A percentile compares a stretch with the other conserved stretches of the same genome.
Evolutionary conservation across 2,113 vertebrate species (phyloP).

Genomic region (Poeciliopsis prolifica): DNA sequence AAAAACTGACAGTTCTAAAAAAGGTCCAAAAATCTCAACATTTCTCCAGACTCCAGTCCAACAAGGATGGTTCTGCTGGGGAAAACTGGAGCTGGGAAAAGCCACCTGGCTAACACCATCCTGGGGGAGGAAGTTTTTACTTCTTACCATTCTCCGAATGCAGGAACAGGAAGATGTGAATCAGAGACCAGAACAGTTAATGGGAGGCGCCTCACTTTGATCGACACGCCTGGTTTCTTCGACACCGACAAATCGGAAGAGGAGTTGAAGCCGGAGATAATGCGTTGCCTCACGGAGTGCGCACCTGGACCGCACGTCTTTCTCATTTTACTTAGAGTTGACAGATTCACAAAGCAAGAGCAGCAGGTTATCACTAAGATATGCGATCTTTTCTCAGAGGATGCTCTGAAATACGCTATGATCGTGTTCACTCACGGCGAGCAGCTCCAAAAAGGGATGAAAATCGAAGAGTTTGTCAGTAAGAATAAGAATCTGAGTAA

Average conservation of each 20-base stretch:
- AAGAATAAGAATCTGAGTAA: constrained; percentile 12
- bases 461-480: constrained; percentile 46
- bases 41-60: neutral
- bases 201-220: constrained; percentile 36
- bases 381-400: constrained; percentile 42
- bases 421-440: constrained; percentile 66
- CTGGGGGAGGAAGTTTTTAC: constrained; percentile 18
- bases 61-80: constrained; percentile 55
- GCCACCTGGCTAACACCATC: constrained; percentile 47
- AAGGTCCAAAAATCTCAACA: no score
- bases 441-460: constrained; percentile 9
- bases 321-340: constrained; percentile 61
- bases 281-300: constrained; percentile 40
- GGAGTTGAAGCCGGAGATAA: constrained; percentile 33
- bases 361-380: constrained; percentile 18
- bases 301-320: constrained; percentile 62
- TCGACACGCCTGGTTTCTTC: constrained; percentile 67
- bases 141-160: neutral
- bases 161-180: constrained; percentile 36
- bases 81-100: constrained; percentile 68
- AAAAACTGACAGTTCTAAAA: no score
- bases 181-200: constrained; percentile 21
- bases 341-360: constrained; percentile 37
- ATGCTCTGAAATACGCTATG: constrained; percentile 31
- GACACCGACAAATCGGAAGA: constrained; percentile 23